phyloP scores from a whole-genome alignment of 2,797 vertebrate species.

The Malacoraja senta region DNA sequence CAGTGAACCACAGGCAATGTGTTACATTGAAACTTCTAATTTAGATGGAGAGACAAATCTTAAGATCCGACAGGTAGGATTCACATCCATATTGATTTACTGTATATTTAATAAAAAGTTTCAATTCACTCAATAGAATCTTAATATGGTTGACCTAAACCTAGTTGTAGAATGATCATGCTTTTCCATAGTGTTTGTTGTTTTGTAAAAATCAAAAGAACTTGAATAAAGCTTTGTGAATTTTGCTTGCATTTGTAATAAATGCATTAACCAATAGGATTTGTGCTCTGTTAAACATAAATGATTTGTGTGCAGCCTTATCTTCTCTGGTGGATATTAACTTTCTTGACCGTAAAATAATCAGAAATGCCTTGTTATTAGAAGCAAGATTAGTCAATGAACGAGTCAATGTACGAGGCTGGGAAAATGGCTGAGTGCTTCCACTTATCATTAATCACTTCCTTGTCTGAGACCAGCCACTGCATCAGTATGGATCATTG shows the following conservation, averaged over 20 bases:
- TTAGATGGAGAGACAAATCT: constrained; percentile 98
- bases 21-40: constrained; percentile 98
- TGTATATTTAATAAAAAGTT: neutral
- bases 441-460: no score
- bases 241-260: neutral
- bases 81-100: neutral
- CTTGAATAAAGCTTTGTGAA: neutral
- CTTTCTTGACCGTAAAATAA: no score
- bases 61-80: constrained; percentile 92
- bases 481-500: no score
- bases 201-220: neutral
- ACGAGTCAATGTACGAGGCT: no score
- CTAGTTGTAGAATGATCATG: neutral
- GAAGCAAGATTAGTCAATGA: no score
- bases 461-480: no score
- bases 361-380: no score
- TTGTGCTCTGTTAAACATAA: neutral
- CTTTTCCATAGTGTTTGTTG: neutral
- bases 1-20: constrained; percentile 98
- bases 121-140: neutral
- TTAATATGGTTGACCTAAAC: neutral
- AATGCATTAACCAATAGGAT: neutral
- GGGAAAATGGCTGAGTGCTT: no score
- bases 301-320: no score
- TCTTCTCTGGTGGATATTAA: no score